Evolutionary conservation across 2,113 vertebrate species (phyloP).

Genomic region (Sus scrofa): T2T-Sscrofa CM000820.6:17698001-17698500

Average conservation of each 20-base stretch:
- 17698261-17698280: not conserved
- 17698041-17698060: not conserved
- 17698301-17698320: not conserved
- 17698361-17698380: no score
- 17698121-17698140: not conserved
- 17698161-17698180: conserved; percentile 11
- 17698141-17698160: conserved; percentile 16
- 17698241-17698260: not conserved
- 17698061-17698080: not conserved
- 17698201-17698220: not conserved
- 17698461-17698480: not conserved
- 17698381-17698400: not conserved
- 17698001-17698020: not conserved
- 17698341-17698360: no score
- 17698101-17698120: not conserved
- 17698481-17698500: not conserved
- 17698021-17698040: not conserved
- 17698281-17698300: not conserved
- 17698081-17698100: not conserved
- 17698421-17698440: not conserved
- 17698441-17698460: conserved; percentile 6
- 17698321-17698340: not conserved
- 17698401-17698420: not conserved
- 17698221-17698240: not conserved
- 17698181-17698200: not conserved